Percentiles rank a stretch among this genome's conserved stretches.
Conservation (phyloP, 2,888 invertebrate species). For the Isotomurus palustris region DNA sequence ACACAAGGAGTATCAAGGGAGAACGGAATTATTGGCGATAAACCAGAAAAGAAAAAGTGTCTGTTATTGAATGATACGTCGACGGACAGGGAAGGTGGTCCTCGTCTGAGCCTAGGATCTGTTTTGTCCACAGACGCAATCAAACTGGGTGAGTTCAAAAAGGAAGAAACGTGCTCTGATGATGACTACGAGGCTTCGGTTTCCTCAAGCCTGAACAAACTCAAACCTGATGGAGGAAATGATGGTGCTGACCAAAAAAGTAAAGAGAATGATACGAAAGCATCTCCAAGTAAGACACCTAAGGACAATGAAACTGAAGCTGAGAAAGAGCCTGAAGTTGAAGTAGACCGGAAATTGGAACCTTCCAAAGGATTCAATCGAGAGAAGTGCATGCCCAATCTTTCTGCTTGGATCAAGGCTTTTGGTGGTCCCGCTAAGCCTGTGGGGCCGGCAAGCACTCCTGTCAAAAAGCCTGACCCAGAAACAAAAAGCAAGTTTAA, state of each 20-base stretch:
- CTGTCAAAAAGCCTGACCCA: conserved; percentile 50
- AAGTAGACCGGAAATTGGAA: conserved; percentile 49
- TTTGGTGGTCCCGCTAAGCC: conserved; percentile 76
- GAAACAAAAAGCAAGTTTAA: conserved; percentile 42
- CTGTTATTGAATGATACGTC: conserved; percentile 42
- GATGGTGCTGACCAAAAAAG: background rate
- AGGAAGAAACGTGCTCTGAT: conserved; percentile 15
- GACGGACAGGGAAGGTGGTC: conserved; percentile 59
- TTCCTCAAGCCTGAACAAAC: background rate
- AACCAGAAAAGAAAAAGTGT: conserved; percentile 42
- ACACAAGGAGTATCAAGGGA: background rate
- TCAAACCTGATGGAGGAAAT: background rate
- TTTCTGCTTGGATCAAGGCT: conserved; percentile 88
- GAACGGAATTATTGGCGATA: conserved; percentile 11
- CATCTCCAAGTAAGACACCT: conserved; percentile 45
- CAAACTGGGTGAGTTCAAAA: conserved; percentile 37
- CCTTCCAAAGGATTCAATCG: conserved; percentile 53
- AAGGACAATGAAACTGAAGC: conserved; percentile 42
- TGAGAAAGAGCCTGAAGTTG: conserved; percentile 45
- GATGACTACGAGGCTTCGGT: conserved; percentile 33
- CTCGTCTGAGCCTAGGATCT: conserved; percentile 77
- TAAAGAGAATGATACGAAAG: conserved; percentile 46
- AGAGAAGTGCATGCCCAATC: conserved; percentile 73
- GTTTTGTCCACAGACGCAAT: conserved; percentile 70
- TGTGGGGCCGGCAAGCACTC: conserved; percentile 52